Percentiles rank a stretch among this genome's conserved stretches.
These are phyloP conservation scores for Trachelus troglodyta DNA, from an alignment of 2,888 invertebrate species.

Conservation along the genomic window DNA sequence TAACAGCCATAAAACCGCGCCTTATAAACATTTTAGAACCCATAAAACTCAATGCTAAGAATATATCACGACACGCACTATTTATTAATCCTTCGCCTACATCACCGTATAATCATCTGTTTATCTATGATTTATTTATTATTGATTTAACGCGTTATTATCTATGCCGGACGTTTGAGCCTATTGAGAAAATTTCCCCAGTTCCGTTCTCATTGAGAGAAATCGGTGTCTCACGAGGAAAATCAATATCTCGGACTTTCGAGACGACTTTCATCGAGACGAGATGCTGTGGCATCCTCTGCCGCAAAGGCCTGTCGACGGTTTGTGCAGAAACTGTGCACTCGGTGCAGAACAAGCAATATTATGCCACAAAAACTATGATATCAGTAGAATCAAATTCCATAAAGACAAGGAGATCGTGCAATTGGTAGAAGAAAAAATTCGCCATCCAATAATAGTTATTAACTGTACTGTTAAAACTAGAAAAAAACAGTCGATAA, in stretches of 20 bases:
- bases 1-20: not conserved
- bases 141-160: not conserved
- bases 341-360: not conserved
- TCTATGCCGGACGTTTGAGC: not conserved
- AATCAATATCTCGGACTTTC: not conserved
- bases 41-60: not conserved
- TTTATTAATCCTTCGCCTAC: not conserved
- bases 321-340: not conserved
- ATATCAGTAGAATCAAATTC: not conserved
- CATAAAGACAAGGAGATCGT: not conserved
- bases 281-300: not conserved
- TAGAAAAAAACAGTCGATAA: not conserved
- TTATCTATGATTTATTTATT: not conserved
- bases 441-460: not conserved
- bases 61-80: not conserved
- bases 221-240: not conserved
- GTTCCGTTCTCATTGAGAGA: not conserved
- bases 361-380: not conserved
- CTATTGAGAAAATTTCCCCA: not conserved
- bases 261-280: not conserved
- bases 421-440: not conserved
- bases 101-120: not conserved
- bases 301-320: not conserved
- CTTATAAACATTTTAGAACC: not conserved
- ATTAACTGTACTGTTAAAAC: not conserved